Conservation (phyloP, 1,140 invertebrate species). For the Eciton burchellii region DNA sequence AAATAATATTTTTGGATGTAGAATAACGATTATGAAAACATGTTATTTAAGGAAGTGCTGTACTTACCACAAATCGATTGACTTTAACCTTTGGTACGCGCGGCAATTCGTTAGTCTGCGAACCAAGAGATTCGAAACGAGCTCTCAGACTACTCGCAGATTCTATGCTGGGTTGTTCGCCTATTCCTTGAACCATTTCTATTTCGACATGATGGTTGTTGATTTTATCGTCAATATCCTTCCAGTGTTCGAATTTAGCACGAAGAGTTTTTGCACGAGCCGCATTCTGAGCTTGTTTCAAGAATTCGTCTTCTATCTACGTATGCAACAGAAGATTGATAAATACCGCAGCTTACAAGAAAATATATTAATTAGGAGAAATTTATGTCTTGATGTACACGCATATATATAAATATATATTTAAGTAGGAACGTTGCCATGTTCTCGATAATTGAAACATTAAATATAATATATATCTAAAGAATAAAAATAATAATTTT, state of each 20-base stretch:
- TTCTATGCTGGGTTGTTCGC: slow-evolving; percentile 89
- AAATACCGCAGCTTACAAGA: neutral
- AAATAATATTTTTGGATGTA: neutral
- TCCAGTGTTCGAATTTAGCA: slow-evolving; percentile 97
- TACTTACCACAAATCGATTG: slow-evolving; percentile 94
- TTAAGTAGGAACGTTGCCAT: too few relatives aligned
- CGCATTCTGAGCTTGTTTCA: slow-evolving; percentile 91
- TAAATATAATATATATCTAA: too few relatives aligned
- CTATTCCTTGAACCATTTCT: slow-evolving; percentile 84
- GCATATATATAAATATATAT: too few relatives aligned
- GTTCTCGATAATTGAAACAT: too few relatives aligned
- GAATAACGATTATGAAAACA: neutral
- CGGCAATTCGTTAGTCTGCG: slow-evolving; percentile 85
- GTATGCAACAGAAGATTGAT: neutral
- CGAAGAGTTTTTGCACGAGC: slow-evolving; percentile 94
- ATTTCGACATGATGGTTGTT: slow-evolving; percentile 80
- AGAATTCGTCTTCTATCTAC: slow-evolving; percentile 87
- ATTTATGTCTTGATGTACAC: too few relatives aligned
- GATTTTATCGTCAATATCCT: slow-evolving; percentile 89
- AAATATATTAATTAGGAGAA: too few relatives aligned
- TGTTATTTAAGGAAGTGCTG: slow-evolving; percentile 15
- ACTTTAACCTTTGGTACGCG: slow-evolving; percentile 89
- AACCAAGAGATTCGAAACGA: slow-evolving; percentile 93
- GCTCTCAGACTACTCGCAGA: slow-evolving; percentile 92
- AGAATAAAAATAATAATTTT: too few relatives aligned